Conservation (phyloP, 2,888 invertebrate species). For the Dicycla oo region DNA sequence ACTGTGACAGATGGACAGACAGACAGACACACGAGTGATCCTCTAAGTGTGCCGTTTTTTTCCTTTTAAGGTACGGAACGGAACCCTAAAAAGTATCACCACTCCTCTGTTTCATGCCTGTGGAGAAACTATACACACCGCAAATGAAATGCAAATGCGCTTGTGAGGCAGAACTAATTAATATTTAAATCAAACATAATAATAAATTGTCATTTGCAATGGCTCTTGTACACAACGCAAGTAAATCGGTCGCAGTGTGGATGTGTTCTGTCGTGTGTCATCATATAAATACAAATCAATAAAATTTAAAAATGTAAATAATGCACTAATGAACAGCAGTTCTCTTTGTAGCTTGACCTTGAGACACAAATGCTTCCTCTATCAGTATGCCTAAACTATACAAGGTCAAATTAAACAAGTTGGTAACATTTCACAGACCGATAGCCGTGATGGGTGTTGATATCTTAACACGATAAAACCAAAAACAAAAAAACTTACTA, state of each 20-base stretch:
- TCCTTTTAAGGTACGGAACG: too few species aligned
- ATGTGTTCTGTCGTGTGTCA: neutral
- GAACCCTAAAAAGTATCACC: too few species aligned
- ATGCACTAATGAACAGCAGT: neutral
- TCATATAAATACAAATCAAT: neutral
- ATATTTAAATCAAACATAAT: conserved; percentile 5
- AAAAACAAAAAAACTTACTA: too few species aligned
- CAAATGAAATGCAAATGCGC: neutral
- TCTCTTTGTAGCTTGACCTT: neutral
- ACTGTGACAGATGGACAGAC: too few species aligned
- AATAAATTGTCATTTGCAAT: conserved; percentile 15
- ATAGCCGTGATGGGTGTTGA: neutral
- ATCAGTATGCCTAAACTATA: neutral
- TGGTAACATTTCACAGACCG: neutral
- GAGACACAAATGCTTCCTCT: neutral
- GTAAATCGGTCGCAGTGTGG: neutral
- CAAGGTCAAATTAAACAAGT: neutral
- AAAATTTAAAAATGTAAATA: neutral
- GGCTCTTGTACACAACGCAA: neutral
- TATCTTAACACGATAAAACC: neutral
- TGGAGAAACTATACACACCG: neutral
- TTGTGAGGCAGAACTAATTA: neutral
- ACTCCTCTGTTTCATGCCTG: too few species aligned
- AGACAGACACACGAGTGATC: too few species aligned
- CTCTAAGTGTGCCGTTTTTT: too few species aligned